phyloP scores from a whole-genome alignment of 2,888 invertebrate genomes.

The Epiblema foenella region DNA sequence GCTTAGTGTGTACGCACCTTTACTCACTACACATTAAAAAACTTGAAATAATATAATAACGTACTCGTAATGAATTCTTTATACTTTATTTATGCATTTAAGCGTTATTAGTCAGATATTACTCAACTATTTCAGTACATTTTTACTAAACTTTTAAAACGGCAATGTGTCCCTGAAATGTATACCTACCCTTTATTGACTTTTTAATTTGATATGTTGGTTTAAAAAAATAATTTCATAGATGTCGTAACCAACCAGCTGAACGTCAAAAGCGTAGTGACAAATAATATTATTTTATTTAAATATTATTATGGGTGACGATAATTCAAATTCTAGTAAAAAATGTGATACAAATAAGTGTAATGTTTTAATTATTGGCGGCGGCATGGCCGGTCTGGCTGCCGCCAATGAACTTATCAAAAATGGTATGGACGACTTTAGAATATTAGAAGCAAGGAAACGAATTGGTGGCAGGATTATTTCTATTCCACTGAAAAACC shows the following conservation, averaged over 20 bases:
- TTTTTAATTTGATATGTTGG: conserved; percentile 19
- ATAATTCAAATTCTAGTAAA: conserved; percentile 80
- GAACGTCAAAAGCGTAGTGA: conserved; percentile 62
- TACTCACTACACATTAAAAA: not conserved
- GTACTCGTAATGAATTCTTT: not conserved
- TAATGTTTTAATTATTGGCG: conserved; percentile 93
- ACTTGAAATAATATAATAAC: not conserved
- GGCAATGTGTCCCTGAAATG: not conserved
- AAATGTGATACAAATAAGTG: conserved; percentile 81
- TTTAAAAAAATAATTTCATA: conserved; percentile 44
- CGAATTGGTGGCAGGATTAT: conserved; percentile 93
- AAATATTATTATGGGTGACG: conserved; percentile 84
- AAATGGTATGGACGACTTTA: conserved; percentile 91
- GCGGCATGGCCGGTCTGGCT: conserved; percentile 93
- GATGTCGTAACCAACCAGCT: conserved; percentile 55
- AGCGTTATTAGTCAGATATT: not conserved
- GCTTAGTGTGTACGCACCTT: too few species aligned
- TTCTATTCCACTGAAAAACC: conserved; percentile 87
- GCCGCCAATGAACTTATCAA: conserved; percentile 93
- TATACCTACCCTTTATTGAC: conserved; percentile 6
- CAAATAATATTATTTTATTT: conserved; percentile 61
- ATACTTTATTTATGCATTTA: not conserved
- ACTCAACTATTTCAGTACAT: not conserved
- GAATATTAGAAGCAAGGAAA: conserved; percentile 91
- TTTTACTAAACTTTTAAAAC: not conserved